These are phyloP conservation scores for Conus betulinus DNA, from an alignment of 1,140 invertebrate genomes.

Conservation along the genomic window DNA sequence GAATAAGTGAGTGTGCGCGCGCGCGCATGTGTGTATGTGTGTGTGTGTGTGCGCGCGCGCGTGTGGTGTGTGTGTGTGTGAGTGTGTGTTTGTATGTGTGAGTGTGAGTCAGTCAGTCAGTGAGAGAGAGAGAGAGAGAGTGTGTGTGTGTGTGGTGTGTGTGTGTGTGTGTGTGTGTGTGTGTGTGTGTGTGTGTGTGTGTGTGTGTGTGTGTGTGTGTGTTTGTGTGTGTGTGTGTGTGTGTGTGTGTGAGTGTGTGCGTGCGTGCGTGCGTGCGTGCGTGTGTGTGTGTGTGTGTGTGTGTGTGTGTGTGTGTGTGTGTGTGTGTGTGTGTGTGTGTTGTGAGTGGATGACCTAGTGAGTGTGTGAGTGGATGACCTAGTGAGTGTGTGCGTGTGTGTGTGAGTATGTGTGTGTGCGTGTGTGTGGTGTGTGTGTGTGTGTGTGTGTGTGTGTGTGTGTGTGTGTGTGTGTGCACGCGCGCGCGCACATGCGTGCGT, in stretches of 20 bases:
- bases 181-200: constrained; percentile 17
- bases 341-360: not conserved
- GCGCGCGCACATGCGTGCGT: not conserved
- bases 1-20: constrained; percentile 16
- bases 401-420: constrained; percentile 35
- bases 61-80: constrained; percentile 23
- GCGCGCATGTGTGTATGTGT: constrained; percentile 4
- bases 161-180: no score
- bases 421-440: constrained; percentile 37
- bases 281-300: no score
- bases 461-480: not conserved
- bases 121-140: not conserved
- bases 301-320: constrained; percentile 13
- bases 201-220: no score
- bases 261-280: no score
- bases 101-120: constrained; percentile 1
- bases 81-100: constrained; percentile 20
- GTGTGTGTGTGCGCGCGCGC: constrained; percentile 4
- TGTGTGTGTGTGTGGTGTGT: no score
- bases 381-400: not conserved
- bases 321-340: not conserved
- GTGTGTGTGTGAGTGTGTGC: no score
- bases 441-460: constrained; percentile 14
- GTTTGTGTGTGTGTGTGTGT: no score
- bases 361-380: not conserved